Conservation (phyloP, 2,113 vertebrate genomes). For the Oplegnathus fasciatus region DNA sequence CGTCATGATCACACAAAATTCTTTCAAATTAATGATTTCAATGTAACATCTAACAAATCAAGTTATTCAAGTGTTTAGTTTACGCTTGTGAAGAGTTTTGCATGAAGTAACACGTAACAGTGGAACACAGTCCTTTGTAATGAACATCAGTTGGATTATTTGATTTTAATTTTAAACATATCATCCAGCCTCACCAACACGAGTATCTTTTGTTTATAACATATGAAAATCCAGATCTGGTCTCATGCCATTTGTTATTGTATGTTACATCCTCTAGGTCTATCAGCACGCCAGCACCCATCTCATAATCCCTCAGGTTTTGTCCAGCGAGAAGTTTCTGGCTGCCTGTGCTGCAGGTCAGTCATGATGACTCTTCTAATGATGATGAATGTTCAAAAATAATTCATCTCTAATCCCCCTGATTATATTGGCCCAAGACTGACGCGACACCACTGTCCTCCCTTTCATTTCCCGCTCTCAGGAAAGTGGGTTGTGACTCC, state of each 20-base stretch:
- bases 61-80: background rate
- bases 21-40: background rate
- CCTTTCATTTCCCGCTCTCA: slow-evolving; percentile 62
- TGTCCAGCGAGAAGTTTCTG: slow-evolving; percentile 94
- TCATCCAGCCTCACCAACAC: background rate
- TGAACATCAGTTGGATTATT: background rate
- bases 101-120: background rate
- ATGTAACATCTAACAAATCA: background rate
- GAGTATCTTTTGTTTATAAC: background rate
- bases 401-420: background rate
- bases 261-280: slow-evolving; percentile 81
- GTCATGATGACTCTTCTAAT: slow-evolving; percentile 53
- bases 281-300: slow-evolving; percentile 90
- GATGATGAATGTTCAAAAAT: background rate
- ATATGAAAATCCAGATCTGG: background rate
- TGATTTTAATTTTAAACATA: background rate
- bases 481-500: slow-evolving; percentile 97
- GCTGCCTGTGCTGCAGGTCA: slow-evolving; percentile 95
- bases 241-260: background rate
- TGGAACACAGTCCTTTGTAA: background rate
- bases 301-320: slow-evolving; percentile 88
- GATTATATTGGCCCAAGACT: too few relatives aligned
- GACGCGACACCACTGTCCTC: too few relatives aligned
- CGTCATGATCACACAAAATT: background rate
- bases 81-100: background rate